Percentiles rank a stretch among this genome's conserved stretches.
Conservation (phyloP, 1,140 invertebrate species). For the Dufourea novaeangliae region DNA sequence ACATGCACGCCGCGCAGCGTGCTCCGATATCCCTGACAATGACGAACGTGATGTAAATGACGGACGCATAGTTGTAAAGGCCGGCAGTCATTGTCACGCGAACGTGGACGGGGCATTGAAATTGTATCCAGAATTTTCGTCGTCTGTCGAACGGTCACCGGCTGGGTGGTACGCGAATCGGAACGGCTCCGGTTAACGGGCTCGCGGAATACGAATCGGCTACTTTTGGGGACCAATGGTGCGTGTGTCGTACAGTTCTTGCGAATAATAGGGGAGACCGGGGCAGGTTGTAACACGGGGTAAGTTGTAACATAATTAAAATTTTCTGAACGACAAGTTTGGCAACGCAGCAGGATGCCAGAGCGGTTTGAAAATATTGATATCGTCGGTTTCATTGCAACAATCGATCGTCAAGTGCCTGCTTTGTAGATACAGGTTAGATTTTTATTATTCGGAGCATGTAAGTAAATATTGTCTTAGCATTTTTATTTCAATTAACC, state of each 20-base stretch:
- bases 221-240: neutral
- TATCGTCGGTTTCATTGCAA: no score
- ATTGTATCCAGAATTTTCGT: slow-evolving; percentile 38
- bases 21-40: slow-evolving; percentile 53
- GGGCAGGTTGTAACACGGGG: no score
- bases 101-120: slow-evolving; percentile 9
- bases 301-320: no score
- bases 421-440: no score
- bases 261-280: no score
- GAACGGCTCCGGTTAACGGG: slow-evolving; percentile 37
- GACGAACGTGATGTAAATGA: slow-evolving; percentile 61
- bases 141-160: neutral
- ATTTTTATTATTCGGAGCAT: no score
- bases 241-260: neutral
- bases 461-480: no score
- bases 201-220: slow-evolving; percentile 20
- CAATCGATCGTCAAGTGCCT: no score
- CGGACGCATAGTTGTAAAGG: slow-evolving; percentile 49
- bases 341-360: no score
- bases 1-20: slow-evolving; percentile 44
- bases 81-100: slow-evolving; percentile 39
- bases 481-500: no score
- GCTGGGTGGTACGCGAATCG: neutral
- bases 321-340: no score
- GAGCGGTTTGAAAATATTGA: no score